phyloP scores from a whole-genome alignment of 2,797 vertebrate genomes.

The Stomatorhinus walkeri region DNA sequence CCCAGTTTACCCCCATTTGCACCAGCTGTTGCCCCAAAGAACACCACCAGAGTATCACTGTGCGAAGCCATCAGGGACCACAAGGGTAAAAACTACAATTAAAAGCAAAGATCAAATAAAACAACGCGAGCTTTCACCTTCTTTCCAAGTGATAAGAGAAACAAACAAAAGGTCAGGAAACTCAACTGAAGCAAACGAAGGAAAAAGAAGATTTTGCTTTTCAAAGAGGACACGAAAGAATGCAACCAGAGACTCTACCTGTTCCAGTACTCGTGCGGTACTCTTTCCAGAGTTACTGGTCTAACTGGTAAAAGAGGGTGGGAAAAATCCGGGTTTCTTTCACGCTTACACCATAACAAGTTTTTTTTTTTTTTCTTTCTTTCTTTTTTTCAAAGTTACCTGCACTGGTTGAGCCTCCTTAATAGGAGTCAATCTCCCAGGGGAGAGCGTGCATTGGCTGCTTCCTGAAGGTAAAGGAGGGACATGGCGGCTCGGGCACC shows the following conservation, averaged over 20 bases:
- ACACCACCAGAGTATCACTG: constrained; percentile 92
- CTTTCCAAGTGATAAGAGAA: constrained; percentile 74
- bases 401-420: constrained; percentile 68
- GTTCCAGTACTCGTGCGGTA: constrained; percentile 63
- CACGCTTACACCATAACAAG: constrained; percentile 73
- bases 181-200: constrained; percentile 62
- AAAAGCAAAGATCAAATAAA: constrained; percentile 77
- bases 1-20: constrained; percentile 96
- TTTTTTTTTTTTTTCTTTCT: constrained; percentile 47
- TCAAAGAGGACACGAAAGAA: constrained; percentile 58
- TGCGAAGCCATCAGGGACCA: constrained; percentile 87
- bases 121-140: constrained; percentile 74
- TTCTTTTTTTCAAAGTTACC: constrained; percentile 70
- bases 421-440: constrained; percentile 52
- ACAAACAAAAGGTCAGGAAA: constrained; percentile 70
- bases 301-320: constrained; percentile 73
- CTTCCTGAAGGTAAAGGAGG: constrained; percentile 77
- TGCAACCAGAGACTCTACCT: constrained; percentile 76
- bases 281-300: constrained; percentile 76
- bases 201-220: constrained; percentile 52
- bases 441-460: constrained; percentile 63
- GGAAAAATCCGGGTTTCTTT: constrained; percentile 65
- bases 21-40: constrained; percentile 99
- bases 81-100: constrained; percentile 90
- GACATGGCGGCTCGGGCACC: constrained; percentile 41